Evolutionary conservation across 2,888 invertebrate species (phyloP).

Genomic region (Drosophila flavopinicola): DNA sequence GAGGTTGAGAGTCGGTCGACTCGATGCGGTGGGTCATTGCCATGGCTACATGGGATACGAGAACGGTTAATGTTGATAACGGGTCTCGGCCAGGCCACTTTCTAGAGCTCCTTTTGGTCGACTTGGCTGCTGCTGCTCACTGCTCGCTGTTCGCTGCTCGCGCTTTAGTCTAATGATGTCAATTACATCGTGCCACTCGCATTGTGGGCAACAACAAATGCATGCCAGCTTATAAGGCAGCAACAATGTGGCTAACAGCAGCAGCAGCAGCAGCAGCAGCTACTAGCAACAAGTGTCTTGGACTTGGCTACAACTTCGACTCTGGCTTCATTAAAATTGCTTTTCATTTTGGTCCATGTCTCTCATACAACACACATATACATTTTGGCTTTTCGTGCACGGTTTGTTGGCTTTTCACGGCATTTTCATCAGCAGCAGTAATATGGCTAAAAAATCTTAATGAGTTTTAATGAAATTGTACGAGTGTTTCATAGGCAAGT

Average conservation of each 20-base stretch:
- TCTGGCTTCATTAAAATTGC: constrained; percentile 75
- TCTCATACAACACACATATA: constrained; percentile 15
- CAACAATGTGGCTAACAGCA: constrained; percentile 67
- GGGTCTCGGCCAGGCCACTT: constrained; percentile 65
- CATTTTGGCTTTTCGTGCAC: constrained; percentile 49
- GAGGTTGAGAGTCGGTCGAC: background rate
- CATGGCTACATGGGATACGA: constrained; percentile 36
- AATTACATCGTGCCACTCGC: constrained; percentile 80
- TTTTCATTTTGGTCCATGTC: constrained; percentile 70
- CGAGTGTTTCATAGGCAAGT: constrained; percentile 46
- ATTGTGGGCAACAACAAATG: constrained; percentile 77
- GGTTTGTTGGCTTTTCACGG: constrained; percentile 52
- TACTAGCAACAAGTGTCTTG: constrained; percentile 48
- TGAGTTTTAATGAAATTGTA: constrained; percentile 75
- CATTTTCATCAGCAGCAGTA: constrained; percentile 35
- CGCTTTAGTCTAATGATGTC: constrained; percentile 80
- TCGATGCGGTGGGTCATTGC: constrained; percentile 58
- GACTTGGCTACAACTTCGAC: constrained; percentile 41
- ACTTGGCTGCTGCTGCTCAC: constrained; percentile 12
- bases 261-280: constrained; percentile 35
- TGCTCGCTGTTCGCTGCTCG: constrained; percentile 50
- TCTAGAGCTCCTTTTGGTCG: constrained; percentile 69
- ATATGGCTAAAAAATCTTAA: constrained; percentile 57
- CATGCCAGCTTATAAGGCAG: constrained; percentile 75
- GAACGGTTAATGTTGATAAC: constrained; percentile 55